Evolutionary conservation across 2,797 vertebrate genomes (phyloP), one percentile per base, ranked within the genome.

Genomic region (Ispidina picta): DNA sequence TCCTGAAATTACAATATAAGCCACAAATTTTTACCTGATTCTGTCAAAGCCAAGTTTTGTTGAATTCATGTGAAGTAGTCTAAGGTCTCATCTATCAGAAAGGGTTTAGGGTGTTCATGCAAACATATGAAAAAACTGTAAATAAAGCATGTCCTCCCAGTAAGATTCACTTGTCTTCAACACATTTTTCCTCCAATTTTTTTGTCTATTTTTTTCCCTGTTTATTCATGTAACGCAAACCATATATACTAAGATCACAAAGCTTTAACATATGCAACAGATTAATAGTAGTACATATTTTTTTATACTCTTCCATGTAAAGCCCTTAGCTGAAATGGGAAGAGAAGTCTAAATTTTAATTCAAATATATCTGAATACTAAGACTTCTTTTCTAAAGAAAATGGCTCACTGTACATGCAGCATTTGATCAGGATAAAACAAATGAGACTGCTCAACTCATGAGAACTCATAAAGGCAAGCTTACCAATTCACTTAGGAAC

Each of bases 401-500:
- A 97, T 96, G 98, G 39, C 74, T 83, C 97, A 92, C 94, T 96
- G 96, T 97, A 97, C 92, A 89, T 44, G 92, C 74, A 92, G 92
- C 96, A 96, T 97, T 93, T 95, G 85, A 97, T 95, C 92, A 94
- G 88, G 96, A 92, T 84, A 91, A 97, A 96, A 86, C 84, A 96
- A 96, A 89, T 93, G 93, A 95, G 82, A 86, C 74, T 89, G 94
- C 93, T 83, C 13, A 0, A 86, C 62, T 89, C 91, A 68, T 16
- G 86, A 94, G 89, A 93, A 37, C 79, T 86, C 78, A 5, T 71
- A 85, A 92, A 91, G 82, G 75, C 88, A 95, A 88, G 77, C 78
- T 84, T 65, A 90, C 93, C 96, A 97, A 90, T 95, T 94, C 96
- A 96, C 96, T 96, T 88, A 92, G 96, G 96, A 97, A 94, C 94